Evolutionary conservation across 2,888 invertebrate genomes (phyloP).

Genomic region (Rhodophaea formosa): DNA sequence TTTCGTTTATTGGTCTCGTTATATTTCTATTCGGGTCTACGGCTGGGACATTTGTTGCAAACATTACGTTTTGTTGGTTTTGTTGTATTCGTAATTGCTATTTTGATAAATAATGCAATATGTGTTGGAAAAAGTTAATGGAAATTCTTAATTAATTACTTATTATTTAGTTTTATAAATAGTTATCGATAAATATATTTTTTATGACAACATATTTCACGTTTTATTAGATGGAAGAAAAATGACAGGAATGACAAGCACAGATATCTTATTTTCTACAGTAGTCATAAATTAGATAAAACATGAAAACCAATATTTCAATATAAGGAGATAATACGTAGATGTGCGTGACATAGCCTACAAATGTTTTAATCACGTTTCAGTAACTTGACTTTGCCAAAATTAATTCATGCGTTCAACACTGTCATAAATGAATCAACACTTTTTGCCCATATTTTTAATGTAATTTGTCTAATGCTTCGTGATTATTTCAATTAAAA

Average conservation of each 20-base stretch:
- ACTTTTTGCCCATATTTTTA: conserved; percentile 24
- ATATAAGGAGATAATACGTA: too few species aligned
- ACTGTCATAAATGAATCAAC: conserved; percentile 17
- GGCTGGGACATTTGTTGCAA: conserved; percentile 32
- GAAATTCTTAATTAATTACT: neutral
- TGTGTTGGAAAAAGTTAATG: neutral
- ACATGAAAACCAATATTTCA: neutral
- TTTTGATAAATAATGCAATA: conserved; percentile 1
- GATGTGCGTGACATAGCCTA: neutral
- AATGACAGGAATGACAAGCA: too few species aligned
- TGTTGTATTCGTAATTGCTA: conserved; percentile 15
- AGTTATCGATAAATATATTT: too few species aligned
- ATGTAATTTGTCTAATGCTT: conserved; percentile 33
- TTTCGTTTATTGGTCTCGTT: conserved; percentile 65
- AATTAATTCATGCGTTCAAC: conserved; percentile 8
- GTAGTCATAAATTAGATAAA: neutral
- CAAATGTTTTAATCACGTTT: neutral
- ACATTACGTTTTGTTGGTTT: conserved; percentile 30
- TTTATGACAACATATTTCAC: too few species aligned
- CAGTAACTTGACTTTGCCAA: neutral
- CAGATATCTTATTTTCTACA: too few species aligned
- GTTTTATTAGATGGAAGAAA: too few species aligned
- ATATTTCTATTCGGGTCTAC: conserved; percentile 52
- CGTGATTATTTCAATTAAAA: conserved; percentile 36
- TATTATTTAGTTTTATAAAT: neutral